These are phyloP conservation scores for Parthenolecanium corni DNA, from an alignment of 2,888 invertebrate genomes.

Conservation along the genomic window DNA sequence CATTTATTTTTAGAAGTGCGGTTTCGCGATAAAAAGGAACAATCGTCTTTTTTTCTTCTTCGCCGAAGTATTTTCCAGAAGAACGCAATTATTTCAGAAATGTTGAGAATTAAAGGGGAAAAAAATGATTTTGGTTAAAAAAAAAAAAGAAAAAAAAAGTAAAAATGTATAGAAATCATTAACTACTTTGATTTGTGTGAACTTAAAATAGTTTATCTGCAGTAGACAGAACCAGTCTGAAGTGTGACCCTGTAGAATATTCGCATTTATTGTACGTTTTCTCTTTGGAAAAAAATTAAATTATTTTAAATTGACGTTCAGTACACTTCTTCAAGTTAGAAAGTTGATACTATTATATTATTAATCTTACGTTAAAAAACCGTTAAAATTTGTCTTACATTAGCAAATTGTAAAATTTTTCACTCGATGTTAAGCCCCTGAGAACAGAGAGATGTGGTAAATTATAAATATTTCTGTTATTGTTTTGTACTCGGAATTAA, in stretches of 20 bases:
- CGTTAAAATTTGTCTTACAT: not conserved
- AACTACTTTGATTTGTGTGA: not conserved
- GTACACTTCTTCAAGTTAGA: not conserved
- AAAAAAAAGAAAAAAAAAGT: not conserved
- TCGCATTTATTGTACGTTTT: not conserved
- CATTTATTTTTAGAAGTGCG: too few species aligned
- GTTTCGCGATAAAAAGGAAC: too few species aligned
- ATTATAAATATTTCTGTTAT: too few species aligned
- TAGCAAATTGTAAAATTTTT: not conserved
- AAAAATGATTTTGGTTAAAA: too few species aligned
- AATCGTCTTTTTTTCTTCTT: too few species aligned
- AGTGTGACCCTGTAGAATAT: slow-evolving; percentile 13
- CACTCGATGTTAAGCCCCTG: too few species aligned
- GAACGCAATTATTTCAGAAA: too few species aligned
- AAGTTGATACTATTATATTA: not conserved
- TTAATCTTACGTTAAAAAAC: too few species aligned
- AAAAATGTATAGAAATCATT: slow-evolving; percentile 14
- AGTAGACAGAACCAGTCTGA: slow-evolving; percentile 21
- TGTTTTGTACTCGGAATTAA: too few species aligned
- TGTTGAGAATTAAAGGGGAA: too few species aligned
- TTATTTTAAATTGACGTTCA: not conserved
- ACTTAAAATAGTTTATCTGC: not conserved
- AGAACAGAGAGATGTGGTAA: too few species aligned
- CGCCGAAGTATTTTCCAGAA: too few species aligned
- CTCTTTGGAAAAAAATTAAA: not conserved